Evolutionary conservation across 2,797 vertebrate species (phyloP), one percentile per base, ranked within the genome.

Genomic region (Mus minutoides): DNA sequence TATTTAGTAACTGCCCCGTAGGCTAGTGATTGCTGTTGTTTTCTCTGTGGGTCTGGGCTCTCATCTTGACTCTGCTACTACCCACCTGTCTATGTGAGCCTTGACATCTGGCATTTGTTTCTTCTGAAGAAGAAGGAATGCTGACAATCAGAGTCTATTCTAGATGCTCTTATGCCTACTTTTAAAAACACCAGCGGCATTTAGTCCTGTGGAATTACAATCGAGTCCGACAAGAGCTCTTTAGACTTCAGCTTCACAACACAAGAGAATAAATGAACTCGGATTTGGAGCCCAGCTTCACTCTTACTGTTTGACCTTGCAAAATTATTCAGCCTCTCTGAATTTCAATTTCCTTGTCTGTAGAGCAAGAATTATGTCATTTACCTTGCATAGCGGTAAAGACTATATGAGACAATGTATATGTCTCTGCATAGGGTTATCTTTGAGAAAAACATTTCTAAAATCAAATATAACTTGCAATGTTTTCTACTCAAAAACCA

Each of bases 371-470:
- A 67, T 84, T 82, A 67, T 77, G 75, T 13, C 49, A 73, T 19
- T 46, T 26, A 73, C n/a, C 71, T 62, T 67, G 14, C 22, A 67
- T 79, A 82, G 80, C 22, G 90, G 3, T 80, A 37, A 91, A 69
- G 79, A 83, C 85, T 64, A 82, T 76, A 46, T 43, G 37, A 93
- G 69, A 67, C 64, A 76, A 52, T 29, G 10, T 21, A 16, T 46
- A 37, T 9, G 1, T 73, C 43, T 62, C 75, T 58, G 13, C 31
- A 26, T 13, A 54, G 4, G 89, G 52, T 82, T 77, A 67, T 60
- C 84, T 87, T 73, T 82, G 73, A 92, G 87, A 56, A 94, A 92
- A 56, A 86, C 12, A 88, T n/a, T 60, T 91, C 77, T 90, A 90
- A 86, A 91, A 43, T 54, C 88, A 95, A 90, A 87, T 31, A 26